Conservation (phyloP, 2,888 invertebrate species). For the Metalampra italica region DNA sequence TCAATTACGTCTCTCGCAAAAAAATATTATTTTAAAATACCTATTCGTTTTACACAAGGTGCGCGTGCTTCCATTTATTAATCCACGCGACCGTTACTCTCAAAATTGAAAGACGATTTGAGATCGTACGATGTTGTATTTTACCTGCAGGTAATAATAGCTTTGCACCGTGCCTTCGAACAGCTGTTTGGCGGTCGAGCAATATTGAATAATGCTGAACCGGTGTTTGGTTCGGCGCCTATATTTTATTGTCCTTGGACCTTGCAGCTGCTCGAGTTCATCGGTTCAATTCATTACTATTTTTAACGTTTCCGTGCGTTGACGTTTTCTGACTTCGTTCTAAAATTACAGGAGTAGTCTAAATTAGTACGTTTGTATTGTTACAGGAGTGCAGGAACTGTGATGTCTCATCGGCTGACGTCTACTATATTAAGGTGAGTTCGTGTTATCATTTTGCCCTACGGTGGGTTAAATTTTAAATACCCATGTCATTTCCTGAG, state of each 20-base stretch:
- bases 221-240: conserved; percentile 29
- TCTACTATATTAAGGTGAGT: conserved; percentile 52
- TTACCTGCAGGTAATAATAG: conserved; percentile 61
- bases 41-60: background rate
- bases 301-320: conserved; percentile 8
- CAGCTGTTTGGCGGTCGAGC: conserved; percentile 56
- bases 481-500: too few species aligned
- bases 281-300: background rate
- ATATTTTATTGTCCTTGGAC: conserved; percentile 27
- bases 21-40: background rate
- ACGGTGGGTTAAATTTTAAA: too few species aligned
- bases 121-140: conserved; percentile 49
- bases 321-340: too few species aligned
- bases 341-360: background rate
- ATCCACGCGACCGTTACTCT: conserved; percentile 12
- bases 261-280: conserved; percentile 2
- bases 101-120: conserved; percentile 19
- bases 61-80: conserved; percentile 3
- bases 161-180: conserved; percentile 28
- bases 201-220: conserved; percentile 35
- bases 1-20: background rate
- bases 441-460: too few species aligned
- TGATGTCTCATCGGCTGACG: conserved; percentile 57
- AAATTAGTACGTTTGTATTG: conserved; percentile 30
- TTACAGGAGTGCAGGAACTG: conserved; percentile 70